Base-by-base conservation (phyloP, 2,797 vertebrate species). In the Micrastur ruficollis region DNA sequence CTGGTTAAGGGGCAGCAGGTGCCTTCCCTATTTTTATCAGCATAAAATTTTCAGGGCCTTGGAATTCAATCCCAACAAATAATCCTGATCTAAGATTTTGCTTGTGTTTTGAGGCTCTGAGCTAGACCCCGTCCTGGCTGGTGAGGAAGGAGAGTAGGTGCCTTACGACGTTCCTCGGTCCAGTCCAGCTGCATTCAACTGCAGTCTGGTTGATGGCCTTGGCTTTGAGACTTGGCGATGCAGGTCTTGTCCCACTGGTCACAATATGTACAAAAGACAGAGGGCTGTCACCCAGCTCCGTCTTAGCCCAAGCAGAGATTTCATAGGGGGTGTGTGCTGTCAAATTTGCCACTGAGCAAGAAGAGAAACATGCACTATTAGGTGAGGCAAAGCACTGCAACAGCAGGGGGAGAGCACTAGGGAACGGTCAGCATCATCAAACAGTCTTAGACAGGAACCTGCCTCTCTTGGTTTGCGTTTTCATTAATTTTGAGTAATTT, bases 261-360 rank as follows among this genome's bases (percentile, higher is more conserved):
- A 97, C 95, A 31, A 99, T 97, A 6, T 98, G 99, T 31, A 98
- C 98, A 85, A 99, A 98, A 11, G 99, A 98, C 44, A 99, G 98
- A 75, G 99, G 99, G 86, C 99, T 99, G 96, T 99, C 99, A 14
- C 99, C 99, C 52, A 99, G 97, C 36, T 98, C 98, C 2, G 99
- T 99, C 98, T 98, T 99, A 67, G 99, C 99, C 99, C 99, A 99
- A 21, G 99, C 99, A 9, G 99, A 98, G 97, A 99, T 98, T 96
- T 99, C 99, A 27, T 99, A 99, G 65, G 98, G 58, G 0, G 99
- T 99, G 12, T 99, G 99, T 6, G 99, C 98, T 14, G 99, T 99
- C 97, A 99, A 97, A 96, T 99, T 99, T 19, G 95, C 91, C 49
- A 98, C 99, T 99, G 97, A 32, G 73, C 73, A 87, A 81, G 84